phyloP scores from a whole-genome alignment of 2,797 vertebrate genomes.

The Microcaecilia unicolor region DNA sequence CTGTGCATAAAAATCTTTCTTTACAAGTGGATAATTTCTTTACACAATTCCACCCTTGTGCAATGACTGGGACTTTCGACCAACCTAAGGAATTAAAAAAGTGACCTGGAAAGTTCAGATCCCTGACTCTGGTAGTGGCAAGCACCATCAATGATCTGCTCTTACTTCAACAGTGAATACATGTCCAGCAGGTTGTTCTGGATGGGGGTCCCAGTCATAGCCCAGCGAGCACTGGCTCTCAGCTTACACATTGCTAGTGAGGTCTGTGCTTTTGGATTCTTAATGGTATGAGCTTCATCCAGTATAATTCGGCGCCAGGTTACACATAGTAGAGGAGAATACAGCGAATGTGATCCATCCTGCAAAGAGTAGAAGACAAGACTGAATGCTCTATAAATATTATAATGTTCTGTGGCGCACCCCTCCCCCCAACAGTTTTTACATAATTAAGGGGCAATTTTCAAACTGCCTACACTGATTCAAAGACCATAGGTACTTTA shows the following conservation, averaged over 20 bases:
- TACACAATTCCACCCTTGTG: too few species aligned
- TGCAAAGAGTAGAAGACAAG: constrained; percentile 22
- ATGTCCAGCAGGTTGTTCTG: constrained; percentile 96
- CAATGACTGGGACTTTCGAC: too few species aligned
- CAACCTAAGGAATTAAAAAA: background rate
- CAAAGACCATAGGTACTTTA: too few species aligned
- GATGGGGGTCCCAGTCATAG: constrained; percentile 89
- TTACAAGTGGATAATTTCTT: too few species aligned
- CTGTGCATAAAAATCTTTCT: too few species aligned
- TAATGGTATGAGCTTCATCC: constrained; percentile 91
- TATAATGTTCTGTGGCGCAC: too few species aligned
- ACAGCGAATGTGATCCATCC: constrained; percentile 18
- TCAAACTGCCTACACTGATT: too few species aligned
- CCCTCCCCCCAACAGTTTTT: too few species aligned
- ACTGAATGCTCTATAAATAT: too few species aligned
- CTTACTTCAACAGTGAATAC: constrained; percentile 88
- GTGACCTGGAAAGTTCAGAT: background rate
- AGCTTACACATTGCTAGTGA: constrained; percentile 83
- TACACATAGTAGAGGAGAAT: constrained; percentile 68
- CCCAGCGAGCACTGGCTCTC: constrained; percentile 78
- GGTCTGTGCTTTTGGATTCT: constrained; percentile 85
- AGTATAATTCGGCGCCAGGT: constrained; percentile 80
- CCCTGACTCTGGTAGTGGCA: background rate
- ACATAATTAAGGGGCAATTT: too few species aligned
- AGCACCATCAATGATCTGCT: background rate